Conservation (phyloP, 2,797 vertebrate species). For the Strix occidentalis region DNA sequence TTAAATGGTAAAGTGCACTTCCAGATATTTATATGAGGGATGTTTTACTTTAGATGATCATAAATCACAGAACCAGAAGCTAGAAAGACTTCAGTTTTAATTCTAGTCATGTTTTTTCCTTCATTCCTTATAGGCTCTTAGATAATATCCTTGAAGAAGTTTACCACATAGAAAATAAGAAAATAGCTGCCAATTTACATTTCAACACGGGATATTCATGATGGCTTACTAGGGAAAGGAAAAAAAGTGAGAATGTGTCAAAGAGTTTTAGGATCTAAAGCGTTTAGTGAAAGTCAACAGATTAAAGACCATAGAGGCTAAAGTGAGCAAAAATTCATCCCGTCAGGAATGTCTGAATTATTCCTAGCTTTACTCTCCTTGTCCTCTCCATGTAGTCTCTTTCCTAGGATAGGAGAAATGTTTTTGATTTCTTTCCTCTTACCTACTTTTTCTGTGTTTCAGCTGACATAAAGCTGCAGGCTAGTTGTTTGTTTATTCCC, state of each 20-base stretch:
- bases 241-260: accelerated
- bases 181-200: not conserved
- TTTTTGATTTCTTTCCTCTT: not conserved
- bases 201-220: not conserved
- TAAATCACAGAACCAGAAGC: not conserved
- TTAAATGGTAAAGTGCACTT: not conserved
- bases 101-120: not conserved
- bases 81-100: not conserved
- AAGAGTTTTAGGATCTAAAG: not conserved
- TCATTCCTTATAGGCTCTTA: not conserved
- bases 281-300: not conserved
- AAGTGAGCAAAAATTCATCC: not conserved
- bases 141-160: not conserved
- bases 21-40: not conserved
- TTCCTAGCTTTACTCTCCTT: not conserved
- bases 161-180: not conserved
- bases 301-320: not conserved
- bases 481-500: not conserved
- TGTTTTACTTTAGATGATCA: not conserved
- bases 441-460: not conserved
- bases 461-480: not conserved
- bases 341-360: not conserved
- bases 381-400: not conserved
- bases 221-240: not conserved
- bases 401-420: not conserved